Evolutionary conservation across 2,113 vertebrate species (phyloP).

Genomic region (Erythrocebus patas): DNA sequence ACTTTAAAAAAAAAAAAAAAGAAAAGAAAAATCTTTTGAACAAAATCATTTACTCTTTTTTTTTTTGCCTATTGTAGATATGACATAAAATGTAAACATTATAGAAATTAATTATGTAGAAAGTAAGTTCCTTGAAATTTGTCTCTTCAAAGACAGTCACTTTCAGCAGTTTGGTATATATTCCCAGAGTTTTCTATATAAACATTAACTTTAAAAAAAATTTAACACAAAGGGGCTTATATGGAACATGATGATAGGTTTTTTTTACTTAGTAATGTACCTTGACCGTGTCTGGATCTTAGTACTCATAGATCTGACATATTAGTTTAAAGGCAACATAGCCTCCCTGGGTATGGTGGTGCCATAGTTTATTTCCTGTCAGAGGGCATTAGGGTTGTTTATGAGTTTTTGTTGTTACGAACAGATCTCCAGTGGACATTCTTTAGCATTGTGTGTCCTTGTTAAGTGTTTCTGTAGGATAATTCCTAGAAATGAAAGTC

Average conservation of each 20-base stretch:
- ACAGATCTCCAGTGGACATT: neutral
- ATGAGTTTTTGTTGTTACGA: neutral
- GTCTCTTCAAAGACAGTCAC: neutral
- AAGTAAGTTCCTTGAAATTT: constrained; percentile 12
- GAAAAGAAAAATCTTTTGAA: neutral
- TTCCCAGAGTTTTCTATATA: neutral
- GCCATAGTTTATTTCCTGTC: neutral
- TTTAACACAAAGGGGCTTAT: neutral
- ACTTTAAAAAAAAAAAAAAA: no score
- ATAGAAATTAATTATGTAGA: neutral
- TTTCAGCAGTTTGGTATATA: neutral
- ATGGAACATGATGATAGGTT: neutral
- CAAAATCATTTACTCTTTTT: neutral
- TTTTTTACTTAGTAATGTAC: neutral
- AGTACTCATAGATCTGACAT: neutral
- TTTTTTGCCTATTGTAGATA: neutral
- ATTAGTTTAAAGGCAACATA: neutral
- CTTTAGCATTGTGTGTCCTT: neutral
- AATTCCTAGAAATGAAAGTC: neutral
- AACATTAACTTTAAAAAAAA: neutral
- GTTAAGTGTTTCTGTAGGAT: neutral
- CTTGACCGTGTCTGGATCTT: neutral
- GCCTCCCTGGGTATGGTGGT: neutral
- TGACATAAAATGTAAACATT: neutral
- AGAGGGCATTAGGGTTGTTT: neutral